Base-by-base conservation (phyloP, 2,797 vertebrate species). In the Microctenopoma stevenorrisi region DNA sequence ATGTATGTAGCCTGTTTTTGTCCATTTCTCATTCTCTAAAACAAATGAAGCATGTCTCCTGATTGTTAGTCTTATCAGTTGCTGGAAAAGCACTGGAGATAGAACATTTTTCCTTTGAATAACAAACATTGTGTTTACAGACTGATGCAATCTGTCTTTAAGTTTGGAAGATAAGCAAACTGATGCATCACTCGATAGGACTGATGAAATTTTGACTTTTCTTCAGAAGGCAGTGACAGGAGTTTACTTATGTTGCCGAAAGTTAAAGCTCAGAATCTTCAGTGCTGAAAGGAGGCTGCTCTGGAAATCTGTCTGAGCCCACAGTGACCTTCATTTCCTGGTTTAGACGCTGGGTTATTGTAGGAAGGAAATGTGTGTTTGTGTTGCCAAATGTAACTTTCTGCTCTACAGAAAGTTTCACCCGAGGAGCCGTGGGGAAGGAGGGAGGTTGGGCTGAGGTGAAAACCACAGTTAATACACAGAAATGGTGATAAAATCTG, bases 241-340 rank as follows among this genome's bases (percentile, higher is more conserved):
- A 64, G 35, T 37, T 58, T 43, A 50, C 47, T 37, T 30, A 18
- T 51, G 72, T 25, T 49, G 68, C 64, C 43, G 22, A 50, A 72
- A 79, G 47, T 61, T 52, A 26, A 59, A 62, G 64, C 61, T 76
- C 28, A 48, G 22, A 49, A 56, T 64, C 30, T 42, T 14, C 44
- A 54, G 53, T 58, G 62, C 69, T 75, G 66, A 84, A 72, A 57
- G 53, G 11, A 66, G 5, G 13, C 54, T 47, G 28, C 61, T 68
- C 57, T 64, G 47, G 65, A 44, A 76, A 70, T 79, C 78, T 76
- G 68, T 79, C 74, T 73, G 66, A 66, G 76, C 71, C 58, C 46
- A 30, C 11, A 0, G 44, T 82, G 80, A 81, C 84, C 82, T 83
- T 78, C 75, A 84, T 89, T 82, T 82, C 69, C 73, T 65, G 64